Percentiles rank a stretch among this genome's conserved stretches.
These are phyloP conservation scores for Clarias laeviceps DNA, from an alignment of 2,797 vertebrate species.

Conservation along the genomic window DNA sequence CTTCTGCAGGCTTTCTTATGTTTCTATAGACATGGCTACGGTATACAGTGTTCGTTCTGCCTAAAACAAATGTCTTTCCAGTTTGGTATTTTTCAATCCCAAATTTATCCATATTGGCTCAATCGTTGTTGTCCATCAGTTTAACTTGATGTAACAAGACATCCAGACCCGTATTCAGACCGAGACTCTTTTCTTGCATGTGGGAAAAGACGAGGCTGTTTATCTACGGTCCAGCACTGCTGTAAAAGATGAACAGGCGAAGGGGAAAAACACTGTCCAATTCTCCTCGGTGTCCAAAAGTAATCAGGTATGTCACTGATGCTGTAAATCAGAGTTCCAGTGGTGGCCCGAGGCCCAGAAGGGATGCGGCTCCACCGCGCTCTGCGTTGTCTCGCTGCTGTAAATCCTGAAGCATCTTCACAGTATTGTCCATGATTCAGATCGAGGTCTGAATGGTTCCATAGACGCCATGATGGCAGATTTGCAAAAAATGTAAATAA, in stretches of 20 bases:
- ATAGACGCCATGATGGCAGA: slow-evolving; percentile 61
- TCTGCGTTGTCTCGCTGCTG: slow-evolving; percentile 62
- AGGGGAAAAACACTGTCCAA: slow-evolving; percentile 66
- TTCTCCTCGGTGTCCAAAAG: slow-evolving; percentile 70
- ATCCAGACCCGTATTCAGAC: slow-evolving; percentile 45
- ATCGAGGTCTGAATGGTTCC: slow-evolving; percentile 49
- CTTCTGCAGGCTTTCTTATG: slow-evolving; percentile 58
- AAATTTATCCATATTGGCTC: background rate
- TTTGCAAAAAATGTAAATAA: slow-evolving; percentile 42
- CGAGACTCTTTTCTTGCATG: slow-evolving; percentile 40
- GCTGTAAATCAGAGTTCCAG: slow-evolving; percentile 70
- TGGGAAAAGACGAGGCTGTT: slow-evolving; percentile 43
- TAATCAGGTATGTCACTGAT: slow-evolving; percentile 77
- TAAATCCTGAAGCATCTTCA: slow-evolving; percentile 71
- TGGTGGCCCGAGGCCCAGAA: slow-evolving; percentile 66
- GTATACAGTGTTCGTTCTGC: background rate
- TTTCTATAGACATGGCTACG: slow-evolving; percentile 49
- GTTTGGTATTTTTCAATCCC: background rate
- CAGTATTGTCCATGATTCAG: slow-evolving; percentile 49
- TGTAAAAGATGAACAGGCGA: slow-evolving; percentile 45
- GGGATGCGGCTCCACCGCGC: slow-evolving; percentile 62
- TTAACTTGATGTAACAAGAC: background rate
- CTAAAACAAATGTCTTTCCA: background rate
- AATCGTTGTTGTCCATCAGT: slow-evolving; percentile 26
- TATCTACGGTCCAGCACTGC: slow-evolving; percentile 44